A percentile compares a stretch with the other conserved stretches of the same genome.
These are phyloP conservation scores for Vireo griseus DNA, from an alignment of 2,797 vertebrate species.

Conservation along the genomic window DNA sequence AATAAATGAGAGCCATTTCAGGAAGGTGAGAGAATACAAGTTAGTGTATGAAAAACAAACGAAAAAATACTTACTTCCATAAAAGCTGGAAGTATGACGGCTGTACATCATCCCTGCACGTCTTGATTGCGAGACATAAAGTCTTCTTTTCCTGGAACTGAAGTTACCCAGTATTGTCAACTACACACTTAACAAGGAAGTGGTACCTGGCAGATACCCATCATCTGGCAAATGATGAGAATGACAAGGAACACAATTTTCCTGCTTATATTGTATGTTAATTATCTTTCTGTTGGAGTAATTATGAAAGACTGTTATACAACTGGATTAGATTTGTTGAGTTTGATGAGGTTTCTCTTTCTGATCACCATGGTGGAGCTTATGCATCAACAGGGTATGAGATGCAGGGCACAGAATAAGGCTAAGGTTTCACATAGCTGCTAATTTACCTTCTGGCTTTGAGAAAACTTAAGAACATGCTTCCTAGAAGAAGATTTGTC, in stretches of 20 bases:
- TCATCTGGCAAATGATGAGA: not conserved
- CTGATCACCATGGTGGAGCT: not conserved
- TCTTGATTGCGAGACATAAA: not conserved
- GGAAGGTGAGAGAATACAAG: not conserved
- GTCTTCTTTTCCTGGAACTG: not conserved
- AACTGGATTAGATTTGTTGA: not conserved
- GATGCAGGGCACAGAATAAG: not conserved
- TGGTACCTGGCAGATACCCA: not conserved
- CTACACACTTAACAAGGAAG: not conserved
- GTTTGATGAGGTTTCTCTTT: not conserved
- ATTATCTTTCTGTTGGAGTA: not conserved
- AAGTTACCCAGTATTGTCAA: not conserved
- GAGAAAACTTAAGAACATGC: not conserved
- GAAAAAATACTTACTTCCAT: not conserved
- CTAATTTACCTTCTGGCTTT: not conserved
- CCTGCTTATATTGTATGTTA: not conserved
- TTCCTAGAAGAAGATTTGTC: not conserved
- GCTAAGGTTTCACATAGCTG: not conserved
- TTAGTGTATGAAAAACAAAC: not conserved
- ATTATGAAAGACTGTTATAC: not conserved
- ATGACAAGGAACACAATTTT: not conserved
- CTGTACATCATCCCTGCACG: not conserved
- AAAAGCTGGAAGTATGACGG: not conserved
- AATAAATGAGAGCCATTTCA: constrained; percentile 15
- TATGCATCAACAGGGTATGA: not conserved